A percentile compares a stretch with the other conserved stretches of the same genome.
phyloP scores from a whole-genome alignment of 2,888 invertebrate species.

The Steinernema hermaphroditum region DNA sequence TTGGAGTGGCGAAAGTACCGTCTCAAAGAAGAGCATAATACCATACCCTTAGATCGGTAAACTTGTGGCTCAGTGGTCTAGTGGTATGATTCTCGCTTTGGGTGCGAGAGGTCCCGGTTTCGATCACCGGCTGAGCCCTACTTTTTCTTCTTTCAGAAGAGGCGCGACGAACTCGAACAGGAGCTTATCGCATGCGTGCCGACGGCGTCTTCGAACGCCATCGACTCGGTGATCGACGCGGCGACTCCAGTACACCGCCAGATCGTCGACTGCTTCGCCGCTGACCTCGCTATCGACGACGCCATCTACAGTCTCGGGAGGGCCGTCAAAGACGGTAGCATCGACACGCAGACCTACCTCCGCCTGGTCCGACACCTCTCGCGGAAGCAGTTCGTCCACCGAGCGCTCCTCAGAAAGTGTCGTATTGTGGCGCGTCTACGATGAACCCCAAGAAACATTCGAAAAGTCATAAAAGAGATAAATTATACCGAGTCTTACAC shows the following conservation, averaged over 20 bases:
- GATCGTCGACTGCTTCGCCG: slow-evolving; percentile 68
- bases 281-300: slow-evolving; percentile 96
- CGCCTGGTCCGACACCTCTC: slow-evolving; percentile 93
- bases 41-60: too few relatives aligned
- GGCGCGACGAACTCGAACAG: slow-evolving; percentile 82
- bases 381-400: slow-evolving; percentile 89
- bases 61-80: slow-evolving; percentile 57
- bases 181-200: slow-evolving; percentile 72
- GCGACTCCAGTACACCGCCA: slow-evolving; percentile 79
- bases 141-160: slow-evolving; percentile 73
- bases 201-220: background rate
- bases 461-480: too few relatives aligned
- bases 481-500: too few relatives aligned
- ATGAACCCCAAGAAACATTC: background rate
- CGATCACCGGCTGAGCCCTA: slow-evolving; percentile 56
- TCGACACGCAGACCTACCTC: slow-evolving; percentile 92
- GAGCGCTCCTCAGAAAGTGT: slow-evolving; percentile 94
- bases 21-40: too few relatives aligned
- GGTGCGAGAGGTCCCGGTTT: slow-evolving; percentile 66
- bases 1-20: too few relatives aligned
- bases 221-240: slow-evolving; percentile 74
- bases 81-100: slow-evolving; percentile 65
- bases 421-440: slow-evolving; percentile 68
- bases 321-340: slow-evolving; percentile 47
- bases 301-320: slow-evolving; percentile 92